A percentile compares a stretch with the other conserved stretches of the same genome.
phyloP scores from a whole-genome alignment of 2,113 vertebrate species.

The Tetrao urogallus region DNA sequence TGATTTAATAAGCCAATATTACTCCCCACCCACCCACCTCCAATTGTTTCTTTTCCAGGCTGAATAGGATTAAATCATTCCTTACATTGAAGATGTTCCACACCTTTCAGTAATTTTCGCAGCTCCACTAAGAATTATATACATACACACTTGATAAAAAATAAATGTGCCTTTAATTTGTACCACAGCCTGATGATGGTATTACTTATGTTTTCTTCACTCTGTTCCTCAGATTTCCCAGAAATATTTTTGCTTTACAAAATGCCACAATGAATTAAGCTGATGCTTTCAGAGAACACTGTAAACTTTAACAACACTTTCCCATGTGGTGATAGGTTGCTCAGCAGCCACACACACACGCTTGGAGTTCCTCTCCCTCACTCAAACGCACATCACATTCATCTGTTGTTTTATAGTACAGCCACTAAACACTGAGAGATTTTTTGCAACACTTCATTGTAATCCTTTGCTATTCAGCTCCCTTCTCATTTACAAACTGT shows the following conservation, averaged over 20 bases:
- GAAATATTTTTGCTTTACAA: background rate
- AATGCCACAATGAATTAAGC: background rate
- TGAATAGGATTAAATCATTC: background rate
- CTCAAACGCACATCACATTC: background rate
- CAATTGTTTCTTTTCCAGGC: background rate
- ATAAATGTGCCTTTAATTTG: background rate
- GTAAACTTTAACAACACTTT: background rate
- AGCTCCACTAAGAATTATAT: background rate
- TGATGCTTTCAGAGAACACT: background rate
- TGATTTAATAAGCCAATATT: background rate
- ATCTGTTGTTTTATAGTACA: background rate
- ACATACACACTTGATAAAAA: fast-evolving
- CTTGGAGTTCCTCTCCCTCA: background rate
- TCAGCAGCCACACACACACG: background rate
- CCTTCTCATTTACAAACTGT: background rate
- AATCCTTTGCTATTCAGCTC: background rate
- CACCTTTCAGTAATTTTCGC: background rate
- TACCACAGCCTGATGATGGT: background rate
- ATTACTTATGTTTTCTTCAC: background rate
- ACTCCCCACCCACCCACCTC: background rate
- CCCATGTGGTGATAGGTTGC: background rate
- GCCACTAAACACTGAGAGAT: background rate
- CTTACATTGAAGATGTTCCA: background rate
- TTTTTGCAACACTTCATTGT: background rate
- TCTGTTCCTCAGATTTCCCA: background rate